Evolutionary conservation across 2,113 vertebrate species (phyloP), one percentile per base, ranked within the genome.

Genomic region (Phycodurus eques): DNA sequence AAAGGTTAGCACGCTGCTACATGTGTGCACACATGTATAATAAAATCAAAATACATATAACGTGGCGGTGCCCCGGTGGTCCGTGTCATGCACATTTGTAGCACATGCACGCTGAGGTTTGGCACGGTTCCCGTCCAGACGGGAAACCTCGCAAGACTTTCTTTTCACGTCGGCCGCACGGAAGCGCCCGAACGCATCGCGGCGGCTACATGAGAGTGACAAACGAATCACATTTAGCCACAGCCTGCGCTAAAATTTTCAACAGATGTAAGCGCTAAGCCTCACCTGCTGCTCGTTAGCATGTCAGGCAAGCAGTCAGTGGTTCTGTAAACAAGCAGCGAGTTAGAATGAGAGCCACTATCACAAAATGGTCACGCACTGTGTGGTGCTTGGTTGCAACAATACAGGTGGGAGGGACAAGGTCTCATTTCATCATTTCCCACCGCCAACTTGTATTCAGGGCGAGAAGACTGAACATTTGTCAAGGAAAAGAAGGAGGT

Each of bases 71-170:
- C 59, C 59, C 59, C 59, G 59, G 59, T 35, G 59, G 59, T 61
- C 59, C 31, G 31, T 19, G 59, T 61, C 59, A 61, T 39, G 59
- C 59, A 35, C 59, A 19, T 61, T 61, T 61, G 59, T 61, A 35
- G 31, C 59, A 19, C 59, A 19, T 9, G 59, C 59, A 17, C 31
- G 59, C 31, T 19, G 59, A 61, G 59, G 59, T 61, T 61, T 35
- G 59, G 59, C 59, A 10, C 31, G 5, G 13, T 8, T 35, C 59
- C 59, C 27, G 59, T 35, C 59, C 59, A 35, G 59, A 61, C 59
- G 59, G 59, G 31, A 35, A 61, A 61, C 5, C 59, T 35, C 59
- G 6, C 13, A 61, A 61, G 59, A 33, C 59, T 61, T 61, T 61
- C 59, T 61, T 61, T 6, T 33, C 53, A 11, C 9, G 19, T 54